Evolutionary conservation across 1,140 invertebrate genomes (phyloP), one percentile per base, ranked within the genome.

Genomic region (Adoxophyes honmai): DNA sequence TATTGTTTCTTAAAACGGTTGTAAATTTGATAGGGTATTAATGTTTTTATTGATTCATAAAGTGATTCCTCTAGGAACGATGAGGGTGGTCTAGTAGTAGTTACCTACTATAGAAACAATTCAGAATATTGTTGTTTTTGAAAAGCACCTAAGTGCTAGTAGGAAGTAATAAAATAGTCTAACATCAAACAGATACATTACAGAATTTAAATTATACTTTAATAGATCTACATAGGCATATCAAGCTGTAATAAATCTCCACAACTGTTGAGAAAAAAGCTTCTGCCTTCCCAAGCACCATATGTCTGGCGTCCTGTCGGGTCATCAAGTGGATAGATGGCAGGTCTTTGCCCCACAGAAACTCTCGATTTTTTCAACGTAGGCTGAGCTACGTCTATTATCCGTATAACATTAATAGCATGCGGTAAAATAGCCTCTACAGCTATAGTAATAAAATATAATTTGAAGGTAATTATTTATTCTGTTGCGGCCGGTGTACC

Each of bases 301-400:
- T 69, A 73, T 79, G 74, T 69, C 44, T 55, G 57, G 44, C 13
- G 70, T 71, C 62, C 55, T 64, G 66, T 67, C 42, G 21, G 42
- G 21, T 48, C 42, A 48, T 48, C 74, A 77, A 76, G 76, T 77
- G 70, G 62, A 73, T 76, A 68, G 59, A 64, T 59, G 52, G 36
- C 28, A 34, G 54, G 18, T 34, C 38, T 70, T 62, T 64, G 65
- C 56, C 59, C 55, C 44, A 67, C 55, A 44, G 42, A 28, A 48
- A 28, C 34, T 52, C 52, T 28, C 60, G 34, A 51, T 36, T 66
- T 76, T 68, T 70, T 68, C 42, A 48, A 16, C n/a, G 42, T 48
- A 48, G 10, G n/a, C 15, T 28, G 42, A 18, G 18, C 42, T 11
- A 18, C 21, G 21, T 21, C 21, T 18, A 48, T 11, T 13, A 28